Evolutionary conservation across 2,113 vertebrate species (phyloP), one percentile per base, ranked within the genome.

Genomic region (Pimephales promelas): DNA sequence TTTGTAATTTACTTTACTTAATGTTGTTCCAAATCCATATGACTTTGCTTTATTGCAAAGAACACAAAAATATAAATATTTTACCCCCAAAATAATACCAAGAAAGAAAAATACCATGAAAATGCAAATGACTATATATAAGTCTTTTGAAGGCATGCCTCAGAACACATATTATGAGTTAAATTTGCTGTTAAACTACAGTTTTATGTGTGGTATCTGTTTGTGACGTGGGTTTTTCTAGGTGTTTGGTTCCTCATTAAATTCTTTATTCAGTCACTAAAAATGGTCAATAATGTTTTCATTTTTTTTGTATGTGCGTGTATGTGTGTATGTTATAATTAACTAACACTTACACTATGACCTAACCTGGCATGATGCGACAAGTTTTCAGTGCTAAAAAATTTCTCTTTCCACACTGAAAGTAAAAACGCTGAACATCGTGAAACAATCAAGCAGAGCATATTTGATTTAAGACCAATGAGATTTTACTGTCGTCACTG

Each of bases 241-340:
- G 10, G 2, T n/a, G 11, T 72, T 43, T 70, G 40, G 43, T 72
- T 45, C 3, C 1, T 24, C n/a, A 24, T 72, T 72, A 8, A 72
- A 45, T 72, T 72, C 6, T 14, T 45, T 11, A 71, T 71, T 72
- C 40, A 45, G 40, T 72, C 45, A 24, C 10, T 13, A 45, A n/a
- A 24, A 54, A 10, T 71, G 47, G 11, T 81, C 43, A 22, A 1
- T 26, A 24, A 8, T 34, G 28, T 14, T 68, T 34, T 62, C 13
- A 34, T 71, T 36, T 52, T 5, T 34, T 77, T 2, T 47, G 45
- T 49, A 7, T 61, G 36, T 61, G 45, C 3, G 47, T 24, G 45
- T 81, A 24, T 81, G 77, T 62, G 28, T 78, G 24, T 85, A 36
- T 74, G 0, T 13, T n/a, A 24, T n/a, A 72, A 47, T 72, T 20